Conservation (phyloP, 2,888 invertebrate species). For the Lasioglossum leucozonium region DNA sequence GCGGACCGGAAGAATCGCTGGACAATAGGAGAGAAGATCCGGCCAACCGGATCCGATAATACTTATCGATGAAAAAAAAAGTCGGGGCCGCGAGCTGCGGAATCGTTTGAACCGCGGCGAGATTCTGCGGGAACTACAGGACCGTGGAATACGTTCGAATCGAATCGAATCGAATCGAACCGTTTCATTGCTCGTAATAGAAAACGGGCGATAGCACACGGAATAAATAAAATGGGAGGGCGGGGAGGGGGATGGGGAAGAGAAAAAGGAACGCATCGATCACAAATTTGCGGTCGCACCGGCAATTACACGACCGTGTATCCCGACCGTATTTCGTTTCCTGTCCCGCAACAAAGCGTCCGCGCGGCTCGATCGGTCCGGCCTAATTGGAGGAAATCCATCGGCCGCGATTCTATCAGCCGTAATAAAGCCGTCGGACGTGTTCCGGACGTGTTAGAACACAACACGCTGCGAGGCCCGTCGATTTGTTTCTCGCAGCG, state of each 20-base stretch:
- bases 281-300: slow-evolving; percentile 29
- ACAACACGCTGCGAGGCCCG: not conserved
- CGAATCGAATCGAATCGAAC: not conserved
- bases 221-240: not conserved
- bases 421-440: not conserved
- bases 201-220: not conserved
- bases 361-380: not conserved
- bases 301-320: slow-evolving; percentile 18
- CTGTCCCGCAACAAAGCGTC: not conserved
- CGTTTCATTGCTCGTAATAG: not conserved
- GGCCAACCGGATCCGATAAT: slow-evolving; percentile 14
- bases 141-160: slow-evolving; percentile 29
- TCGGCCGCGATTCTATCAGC: not conserved
- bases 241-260: too few relatives aligned
- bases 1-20: not conserved
- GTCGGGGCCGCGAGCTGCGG: not conserved
- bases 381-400: not conserved
- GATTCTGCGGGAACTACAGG: slow-evolving; percentile 2
- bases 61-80: slow-evolving; percentile 1
- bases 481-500: slow-evolving; percentile 29
- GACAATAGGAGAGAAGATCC: not conserved
- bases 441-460: not conserved
- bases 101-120: not conserved
- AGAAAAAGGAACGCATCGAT: not conserved
- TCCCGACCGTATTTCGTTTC: slow-evolving; percentile 24